Conservation (phyloP, 2,113 vertebrate species). For the Pollachius pollachius region DNA sequence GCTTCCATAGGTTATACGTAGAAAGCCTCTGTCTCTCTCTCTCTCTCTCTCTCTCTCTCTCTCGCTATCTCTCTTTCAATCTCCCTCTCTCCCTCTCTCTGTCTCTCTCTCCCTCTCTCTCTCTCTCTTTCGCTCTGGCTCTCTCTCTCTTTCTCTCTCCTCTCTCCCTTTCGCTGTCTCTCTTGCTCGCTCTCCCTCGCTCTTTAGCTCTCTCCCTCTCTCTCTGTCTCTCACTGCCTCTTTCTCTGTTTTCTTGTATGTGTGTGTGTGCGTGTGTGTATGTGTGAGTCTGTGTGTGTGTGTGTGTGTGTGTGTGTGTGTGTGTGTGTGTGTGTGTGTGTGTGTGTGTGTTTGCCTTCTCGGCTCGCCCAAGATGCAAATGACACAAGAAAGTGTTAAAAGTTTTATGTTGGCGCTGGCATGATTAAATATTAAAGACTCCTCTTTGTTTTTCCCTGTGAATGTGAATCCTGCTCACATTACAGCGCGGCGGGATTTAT, state of each 20-base stretch:
- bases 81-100: conserved; percentile 2
- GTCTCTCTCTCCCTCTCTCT: background rate
- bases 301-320: too few relatives aligned
- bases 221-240: conserved; percentile 36
- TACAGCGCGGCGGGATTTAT: conserved; percentile 55
- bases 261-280: too few relatives aligned
- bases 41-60: conserved; percentile 4
- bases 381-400: conserved; percentile 76
- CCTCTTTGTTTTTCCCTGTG: conserved; percentile 44
- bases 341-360: conserved; percentile 61
- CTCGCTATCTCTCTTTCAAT: conserved; percentile 32
- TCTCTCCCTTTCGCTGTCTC: conserved; percentile 22
- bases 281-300: too few relatives aligned
- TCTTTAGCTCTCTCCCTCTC: too few relatives aligned
- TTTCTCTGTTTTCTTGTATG: too few relatives aligned
- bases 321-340: too few relatives aligned
- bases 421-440: conserved; percentile 78
- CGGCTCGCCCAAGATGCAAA: conserved; percentile 70
- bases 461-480: conserved; percentile 74
- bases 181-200: too few relatives aligned
- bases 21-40: conserved; percentile 14
- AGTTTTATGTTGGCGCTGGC: conserved; percentile 75
- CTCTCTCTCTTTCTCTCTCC: conserved; percentile 17
- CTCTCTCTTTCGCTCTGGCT: background rate
- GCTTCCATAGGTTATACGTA: too few relatives aligned